These are phyloP conservation scores for Catharus ustulatus DNA, from an alignment of 2,797 vertebrate genomes.

Conservation along the genomic window DNA sequence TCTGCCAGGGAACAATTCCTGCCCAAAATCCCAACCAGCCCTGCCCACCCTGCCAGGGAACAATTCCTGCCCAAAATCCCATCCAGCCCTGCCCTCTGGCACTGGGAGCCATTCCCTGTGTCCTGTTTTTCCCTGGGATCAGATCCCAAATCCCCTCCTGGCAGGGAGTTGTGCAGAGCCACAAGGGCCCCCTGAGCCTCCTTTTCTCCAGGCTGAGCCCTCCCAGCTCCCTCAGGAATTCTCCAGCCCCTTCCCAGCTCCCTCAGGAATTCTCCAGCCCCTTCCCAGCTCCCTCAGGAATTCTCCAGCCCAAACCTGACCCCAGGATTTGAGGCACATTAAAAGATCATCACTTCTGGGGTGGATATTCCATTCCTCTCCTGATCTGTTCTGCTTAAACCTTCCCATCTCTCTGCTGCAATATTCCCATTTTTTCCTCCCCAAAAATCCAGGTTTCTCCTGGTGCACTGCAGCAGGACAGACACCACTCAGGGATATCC, in stretches of 20 bases:
- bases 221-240: background rate
- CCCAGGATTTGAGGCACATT: rapidly evolving
- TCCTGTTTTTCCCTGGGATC: background rate
- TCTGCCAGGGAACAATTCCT: background rate
- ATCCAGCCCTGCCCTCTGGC: background rate
- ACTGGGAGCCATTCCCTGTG: background rate
- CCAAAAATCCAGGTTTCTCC: background rate
- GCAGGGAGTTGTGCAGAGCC: background rate
- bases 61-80: background rate
- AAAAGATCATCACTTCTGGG: too few relatives aligned
- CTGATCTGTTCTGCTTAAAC: background rate
- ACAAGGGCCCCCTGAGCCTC: background rate
- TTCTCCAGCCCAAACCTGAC: rapidly evolving
- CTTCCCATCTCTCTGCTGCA: background rate
- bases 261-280: background rate
- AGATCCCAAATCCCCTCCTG: background rate
- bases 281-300: background rate
- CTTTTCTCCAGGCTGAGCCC: too few relatives aligned
- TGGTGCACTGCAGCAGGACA: rapidly evolving
- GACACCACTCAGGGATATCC: background rate
- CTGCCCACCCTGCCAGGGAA: rapidly evolving
- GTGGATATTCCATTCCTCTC: background rate
- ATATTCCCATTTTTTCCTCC: background rate
- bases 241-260: background rate
- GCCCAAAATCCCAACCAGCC: background rate